A percentile compares a stretch with the other conserved stretches of the same genome.
Conservation (phyloP, 2,113 vertebrate genomes). For the Nicator chloris region DNA sequence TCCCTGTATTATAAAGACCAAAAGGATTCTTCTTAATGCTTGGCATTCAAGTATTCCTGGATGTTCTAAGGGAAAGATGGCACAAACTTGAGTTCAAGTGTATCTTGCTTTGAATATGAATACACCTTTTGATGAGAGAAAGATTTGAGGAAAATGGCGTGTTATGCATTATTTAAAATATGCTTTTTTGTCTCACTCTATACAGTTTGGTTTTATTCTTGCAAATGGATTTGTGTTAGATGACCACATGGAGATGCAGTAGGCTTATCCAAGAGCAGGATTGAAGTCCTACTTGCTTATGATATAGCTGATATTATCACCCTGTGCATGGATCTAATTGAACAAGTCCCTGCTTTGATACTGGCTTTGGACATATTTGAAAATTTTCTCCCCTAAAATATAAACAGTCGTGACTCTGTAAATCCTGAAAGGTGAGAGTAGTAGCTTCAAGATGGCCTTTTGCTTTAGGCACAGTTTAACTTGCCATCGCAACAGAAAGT, state of each 20-base stretch:
- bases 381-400: neutral
- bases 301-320: neutral
- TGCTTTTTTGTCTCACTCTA: neutral
- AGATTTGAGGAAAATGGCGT: neutral
- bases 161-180: neutral
- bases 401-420: neutral
- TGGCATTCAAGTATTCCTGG: fast-evolving
- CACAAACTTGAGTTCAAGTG: neutral
- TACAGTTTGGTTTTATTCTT: neutral
- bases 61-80: neutral
- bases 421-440: neutral
- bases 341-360: neutral
- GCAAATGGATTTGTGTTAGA: neutral
- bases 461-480: neutral
- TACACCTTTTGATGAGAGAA: neutral
- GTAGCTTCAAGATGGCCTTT: neutral
- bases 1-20: fast-evolving
- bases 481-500: neutral
- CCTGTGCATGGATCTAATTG: neutral
- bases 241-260: neutral
- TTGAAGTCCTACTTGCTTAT: neutral
- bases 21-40: neutral
- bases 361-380: neutral
- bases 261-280: neutral
- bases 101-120: neutral